Evolutionary conservation across 2,888 invertebrate species (phyloP).

Genomic region (Anorthoa munda): DNA sequence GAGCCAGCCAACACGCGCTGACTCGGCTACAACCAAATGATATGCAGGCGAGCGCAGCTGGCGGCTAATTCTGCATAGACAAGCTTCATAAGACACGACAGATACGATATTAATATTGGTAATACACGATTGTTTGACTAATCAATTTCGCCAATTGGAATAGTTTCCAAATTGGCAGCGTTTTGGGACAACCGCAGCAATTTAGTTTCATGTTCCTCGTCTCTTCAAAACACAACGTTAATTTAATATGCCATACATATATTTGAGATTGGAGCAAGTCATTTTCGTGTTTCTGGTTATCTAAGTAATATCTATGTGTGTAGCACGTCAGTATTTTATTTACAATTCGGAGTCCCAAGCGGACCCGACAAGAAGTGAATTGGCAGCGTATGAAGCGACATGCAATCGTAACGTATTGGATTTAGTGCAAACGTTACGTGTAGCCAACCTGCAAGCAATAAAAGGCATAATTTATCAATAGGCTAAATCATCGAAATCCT

Average conservation of each 20-base stretch:
- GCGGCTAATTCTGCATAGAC: conserved; percentile 74
- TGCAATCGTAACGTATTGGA: conserved; percentile 64
- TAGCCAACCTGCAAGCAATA: conserved; percentile 42
- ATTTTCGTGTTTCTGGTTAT: conserved; percentile 28
- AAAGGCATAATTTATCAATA: conserved; percentile 57
- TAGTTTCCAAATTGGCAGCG: conserved; percentile 42
- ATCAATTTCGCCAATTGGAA: conserved; percentile 46
- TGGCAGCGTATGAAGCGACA: conserved; percentile 59
- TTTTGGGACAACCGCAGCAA: conserved; percentile 29
- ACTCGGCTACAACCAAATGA: conserved; percentile 70
- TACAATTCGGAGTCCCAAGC: conserved; percentile 52
- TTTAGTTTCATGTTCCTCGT: conserved; percentile 38
- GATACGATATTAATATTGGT: conserved; percentile 64
- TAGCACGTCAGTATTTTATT: conserved; percentile 59
- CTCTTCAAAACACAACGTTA: conserved; percentile 17
- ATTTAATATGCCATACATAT: conserved; percentile 42
- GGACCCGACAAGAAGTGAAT: conserved; percentile 58
- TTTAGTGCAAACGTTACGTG: conserved; percentile 57
- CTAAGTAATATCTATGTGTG: conserved; percentile 31
- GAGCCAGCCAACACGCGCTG: conserved; percentile 67
- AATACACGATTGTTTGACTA: conserved; percentile 49
- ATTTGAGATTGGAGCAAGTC: conserved; percentile 19
- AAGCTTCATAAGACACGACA: conserved; percentile 65
- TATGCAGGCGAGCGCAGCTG: conserved; percentile 72
- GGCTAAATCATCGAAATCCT: conserved; percentile 11